phyloP scores from a whole-genome alignment of 2,797 vertebrate species.

The Oreonectes daqikongensis region DNA sequence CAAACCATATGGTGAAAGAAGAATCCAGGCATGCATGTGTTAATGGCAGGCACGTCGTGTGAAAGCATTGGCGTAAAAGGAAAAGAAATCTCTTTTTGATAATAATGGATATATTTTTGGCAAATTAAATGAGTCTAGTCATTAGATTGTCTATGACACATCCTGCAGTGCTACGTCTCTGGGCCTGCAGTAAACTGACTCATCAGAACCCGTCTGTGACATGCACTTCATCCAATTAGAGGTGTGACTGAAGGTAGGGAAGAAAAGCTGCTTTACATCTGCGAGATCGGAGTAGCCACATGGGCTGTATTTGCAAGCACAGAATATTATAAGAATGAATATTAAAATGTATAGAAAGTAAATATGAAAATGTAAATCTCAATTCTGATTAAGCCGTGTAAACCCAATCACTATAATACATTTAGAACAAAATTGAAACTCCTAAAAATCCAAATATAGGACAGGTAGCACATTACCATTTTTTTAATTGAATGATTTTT shows the following conservation, averaged over 20 bases:
- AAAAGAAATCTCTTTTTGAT: conserved; percentile 15
- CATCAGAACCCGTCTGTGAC: conserved; percentile 40
- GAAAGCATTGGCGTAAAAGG: conserved; percentile 31
- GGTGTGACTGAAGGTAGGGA: conserved; percentile 34
- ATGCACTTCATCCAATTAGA: conserved; percentile 42
- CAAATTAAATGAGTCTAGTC: conserved; percentile 34
- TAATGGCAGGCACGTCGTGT: conserved; percentile 43
- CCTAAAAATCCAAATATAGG: neutral
- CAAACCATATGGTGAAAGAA: conserved; percentile 44
- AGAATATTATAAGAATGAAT: neutral
- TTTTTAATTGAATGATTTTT: no score
- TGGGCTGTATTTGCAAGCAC: neutral
- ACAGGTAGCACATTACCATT: neutral
- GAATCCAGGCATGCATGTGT: conserved; percentile 40
- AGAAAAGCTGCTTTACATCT: conserved; percentile 34
- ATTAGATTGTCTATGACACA: conserved; percentile 21
- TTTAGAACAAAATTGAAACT: no score
- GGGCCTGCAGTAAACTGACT: conserved; percentile 46
- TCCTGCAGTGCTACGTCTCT: conserved; percentile 30
- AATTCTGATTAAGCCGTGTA: neutral
- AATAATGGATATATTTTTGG: conserved; percentile 22
- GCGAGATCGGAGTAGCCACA: conserved; percentile 21
- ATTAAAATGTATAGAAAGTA: no score
- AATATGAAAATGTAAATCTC: no score
- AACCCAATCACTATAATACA: neutral